phyloP scores from a whole-genome alignment of 2,888 invertebrate species.

The Drosophila seclusa region DNA sequence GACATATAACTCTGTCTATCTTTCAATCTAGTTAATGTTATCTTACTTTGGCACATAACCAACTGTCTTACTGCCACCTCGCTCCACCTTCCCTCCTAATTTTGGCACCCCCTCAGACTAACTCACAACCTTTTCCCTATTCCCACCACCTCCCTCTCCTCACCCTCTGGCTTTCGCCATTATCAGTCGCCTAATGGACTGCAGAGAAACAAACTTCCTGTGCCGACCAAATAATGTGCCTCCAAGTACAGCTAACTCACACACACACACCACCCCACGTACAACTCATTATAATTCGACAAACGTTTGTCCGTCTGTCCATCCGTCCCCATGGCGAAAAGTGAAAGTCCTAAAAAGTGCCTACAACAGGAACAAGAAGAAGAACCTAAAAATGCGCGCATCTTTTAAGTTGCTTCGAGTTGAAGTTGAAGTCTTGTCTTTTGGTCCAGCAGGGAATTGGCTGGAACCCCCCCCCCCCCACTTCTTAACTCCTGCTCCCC shows the following conservation, averaged over 20 bases:
- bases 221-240: slow-evolving; percentile 53
- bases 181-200: slow-evolving; percentile 69
- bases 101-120: not conserved
- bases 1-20: not conserved
- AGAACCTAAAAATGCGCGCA: slow-evolving; percentile 60
- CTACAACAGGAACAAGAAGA: slow-evolving; percentile 42
- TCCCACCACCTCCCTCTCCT: not conserved
- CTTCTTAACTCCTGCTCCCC: not conserved
- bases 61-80: not conserved
- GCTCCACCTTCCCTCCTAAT: no score
- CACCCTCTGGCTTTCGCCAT: slow-evolving; percentile 5
- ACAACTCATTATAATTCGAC: slow-evolving; percentile 69
- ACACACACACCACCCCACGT: not conserved
- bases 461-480: not conserved
- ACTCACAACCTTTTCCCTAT: not conserved
- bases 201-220: slow-evolving; percentile 57
- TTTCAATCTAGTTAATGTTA: not conserved
- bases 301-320: not conserved
- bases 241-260: slow-evolving; percentile 5
- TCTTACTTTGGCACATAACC: not conserved
- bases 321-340: slow-evolving; percentile 43
- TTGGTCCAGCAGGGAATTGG: slow-evolving; percentile 17
- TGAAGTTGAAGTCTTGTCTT: slow-evolving; percentile 13
- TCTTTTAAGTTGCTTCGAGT: slow-evolving; percentile 26
- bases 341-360: slow-evolving; percentile 68